A percentile compares a stretch with the other conserved stretches of the same genome.
These are phyloP conservation scores for Harpalus rufipes DNA, from an alignment of 2,888 invertebrate genomes.

Conservation along the genomic window DNA sequence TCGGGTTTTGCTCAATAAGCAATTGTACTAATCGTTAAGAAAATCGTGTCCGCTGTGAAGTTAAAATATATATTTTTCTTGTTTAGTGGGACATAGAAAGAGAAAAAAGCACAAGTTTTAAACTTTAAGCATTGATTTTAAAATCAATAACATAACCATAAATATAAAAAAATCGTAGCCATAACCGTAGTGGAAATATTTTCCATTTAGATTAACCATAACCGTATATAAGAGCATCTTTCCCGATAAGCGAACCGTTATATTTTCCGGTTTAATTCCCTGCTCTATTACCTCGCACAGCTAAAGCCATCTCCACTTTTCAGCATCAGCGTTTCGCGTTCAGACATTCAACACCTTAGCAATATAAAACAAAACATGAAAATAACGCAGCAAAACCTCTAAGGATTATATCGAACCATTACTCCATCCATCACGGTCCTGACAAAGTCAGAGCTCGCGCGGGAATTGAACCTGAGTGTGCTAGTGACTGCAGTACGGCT, in stretches of 20 bases:
- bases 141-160: conserved; percentile 27
- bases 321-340: conserved; percentile 15
- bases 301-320: conserved; percentile 42
- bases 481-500: conserved; percentile 26
- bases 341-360: conserved; percentile 38
- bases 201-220: conserved; percentile 46
- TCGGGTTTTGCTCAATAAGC: too few species aligned
- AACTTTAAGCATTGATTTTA: conserved; percentile 3
- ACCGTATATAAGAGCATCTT: conserved; percentile 46
- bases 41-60: too few species aligned
- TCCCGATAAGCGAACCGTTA: conserved; percentile 33
- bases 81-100: not conserved
- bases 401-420: conserved; percentile 49
- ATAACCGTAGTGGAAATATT: conserved; percentile 39
- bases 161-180: conserved; percentile 28
- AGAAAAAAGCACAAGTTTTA: not conserved
- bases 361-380: conserved; percentile 41
- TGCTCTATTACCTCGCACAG: conserved; percentile 36
- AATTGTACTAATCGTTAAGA: too few species aligned
- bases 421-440: conserved; percentile 35
- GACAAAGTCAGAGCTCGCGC: conserved; percentile 32
- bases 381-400: conserved; percentile 17
- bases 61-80: not conserved
- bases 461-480: conserved; percentile 21
- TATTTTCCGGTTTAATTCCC: conserved; percentile 49